Evolutionary conservation across 2,888 invertebrate species (phyloP), one percentile per base, ranked within the genome.

Genomic region (Oscheius onirici): DNA sequence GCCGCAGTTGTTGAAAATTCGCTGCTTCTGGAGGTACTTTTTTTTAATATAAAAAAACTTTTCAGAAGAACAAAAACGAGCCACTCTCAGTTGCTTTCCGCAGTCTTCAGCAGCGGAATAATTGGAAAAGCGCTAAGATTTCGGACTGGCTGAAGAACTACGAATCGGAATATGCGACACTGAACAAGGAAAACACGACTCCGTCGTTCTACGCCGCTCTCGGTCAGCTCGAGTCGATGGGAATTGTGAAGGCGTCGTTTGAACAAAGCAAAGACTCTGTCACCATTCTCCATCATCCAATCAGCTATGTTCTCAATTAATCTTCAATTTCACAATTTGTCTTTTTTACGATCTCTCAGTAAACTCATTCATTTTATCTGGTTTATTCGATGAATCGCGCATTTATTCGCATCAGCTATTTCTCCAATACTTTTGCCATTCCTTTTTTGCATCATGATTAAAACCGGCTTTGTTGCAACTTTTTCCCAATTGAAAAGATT

Each of bases 181-280:
- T 8, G 2, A 40, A 22, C 15, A 15, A 65, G 24, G 46, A 28
- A 11, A 24, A 63, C 40, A 24, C 41, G n/a, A 17, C 44, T 3
- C 54, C 65, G 11, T 61, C 69, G 13, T 75, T 75, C 52, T 70
- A 55, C 51, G 72, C 72, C 49, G 28, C 60, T 8, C 46, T 75
- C 43, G 70, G 69, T 22, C 61, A 72, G 46, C 20, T 75, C 34
- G 72, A 75, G 57, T 52, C 63, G 28, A 72, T 69, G 65, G 69
- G 74, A 43, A 44, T 61, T 15, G 57, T 72, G 15, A 60, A 52
- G 34, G 17, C 28, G 10, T 17, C 34, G 0, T 15, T 13, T 15
- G 68, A 72, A 41, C 49, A 43, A 26, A 51, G 46, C 6, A 65
- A 66, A 44, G 66, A 43, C 13, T 8, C 24, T 22, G 55, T 71